Evolutionary conservation across 2,797 vertebrate species (phyloP), one percentile per base, ranked within the genome.

Genomic region (Coreius guichenoti): DNA sequence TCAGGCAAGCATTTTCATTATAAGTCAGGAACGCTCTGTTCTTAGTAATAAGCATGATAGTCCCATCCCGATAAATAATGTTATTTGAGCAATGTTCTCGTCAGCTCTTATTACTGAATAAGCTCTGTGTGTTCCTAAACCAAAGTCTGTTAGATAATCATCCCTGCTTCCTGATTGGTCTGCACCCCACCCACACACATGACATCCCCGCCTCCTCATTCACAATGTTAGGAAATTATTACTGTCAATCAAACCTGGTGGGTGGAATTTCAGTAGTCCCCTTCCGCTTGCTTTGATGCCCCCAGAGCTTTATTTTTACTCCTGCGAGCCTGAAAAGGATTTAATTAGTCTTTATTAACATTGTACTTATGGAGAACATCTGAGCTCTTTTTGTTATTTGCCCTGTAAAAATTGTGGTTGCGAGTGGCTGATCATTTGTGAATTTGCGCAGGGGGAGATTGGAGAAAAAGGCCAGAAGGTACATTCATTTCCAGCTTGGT

Each of bases 391-490:
- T 61, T 76, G 51, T 68, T 83, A 29, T 80, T 61, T 81, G 47
- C 6, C 58, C 3, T 49, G 17, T 23, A 45, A 56, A 81, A 79
- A 36, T 11, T 69, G 45, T 31, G 26, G 5, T 49, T 80, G 49
- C 49, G 14, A 14, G 21, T 63, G 33, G 8, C 47, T 83, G 47
- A 76, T 47, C 16, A 45, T 6, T 90, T 86, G 79, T 89, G 29
- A 84, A 45, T 87, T 75, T 87, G 36, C 81, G 70, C 90, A 96
- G 94, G 97, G 97, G 26, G 95, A 94, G 73, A 93, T 93, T 90
- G 96, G 97, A 72, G 97, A 98, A 90, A 94, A 87, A 0, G 97
- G 97, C 19, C 97, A 97, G 87, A 97, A 98, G 97, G 97, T 98
- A 94, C 94, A 83, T 4, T 36, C 1, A 74, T 76, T 68, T 83